These are phyloP conservation scores for Diadema setosum DNA, from an alignment of 35 echinoderm and acorn worm species.

Conservation along the genomic window DNA sequence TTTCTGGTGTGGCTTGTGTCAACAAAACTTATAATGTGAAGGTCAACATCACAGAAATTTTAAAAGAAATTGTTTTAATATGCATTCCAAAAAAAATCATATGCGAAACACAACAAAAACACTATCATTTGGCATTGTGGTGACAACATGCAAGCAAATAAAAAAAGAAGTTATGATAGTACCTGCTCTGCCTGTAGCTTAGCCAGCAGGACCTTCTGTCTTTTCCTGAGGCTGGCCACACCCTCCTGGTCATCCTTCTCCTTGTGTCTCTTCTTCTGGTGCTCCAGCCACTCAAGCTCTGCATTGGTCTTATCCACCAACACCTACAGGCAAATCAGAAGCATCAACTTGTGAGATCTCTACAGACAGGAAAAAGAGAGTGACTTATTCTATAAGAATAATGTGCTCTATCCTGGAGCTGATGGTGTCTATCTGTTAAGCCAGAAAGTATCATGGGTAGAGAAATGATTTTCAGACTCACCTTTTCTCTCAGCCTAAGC, in stretches of 20 bases:
- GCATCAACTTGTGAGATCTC: too few species aligned
- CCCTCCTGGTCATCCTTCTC: slow-evolving; percentile 64
- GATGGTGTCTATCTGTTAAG: background rate
- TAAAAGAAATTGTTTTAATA: too few species aligned
- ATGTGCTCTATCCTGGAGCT: background rate
- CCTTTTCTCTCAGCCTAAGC: slow-evolving; percentile 80
- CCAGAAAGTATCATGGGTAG: background rate
- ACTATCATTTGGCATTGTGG: too few species aligned
- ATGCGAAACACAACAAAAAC: too few species aligned
- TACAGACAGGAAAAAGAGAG: background rate
- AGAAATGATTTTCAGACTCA: background rate
- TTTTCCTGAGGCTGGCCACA: slow-evolving; percentile 46
- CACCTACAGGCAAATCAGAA: background rate
- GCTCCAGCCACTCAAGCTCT: slow-evolving; percentile 93
- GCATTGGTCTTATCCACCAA: slow-evolving; percentile 86
- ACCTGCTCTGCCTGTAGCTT: slow-evolving; percentile 88
- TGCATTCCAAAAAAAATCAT: too few species aligned
- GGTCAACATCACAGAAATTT: too few species aligned
- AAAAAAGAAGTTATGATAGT: too few species aligned
- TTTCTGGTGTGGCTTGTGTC: background rate
- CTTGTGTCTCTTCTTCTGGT: slow-evolving; percentile 74
- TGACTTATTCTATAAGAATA: background rate
- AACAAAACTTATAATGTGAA: background rate
- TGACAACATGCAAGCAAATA: too few species aligned
- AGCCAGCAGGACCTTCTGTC: slow-evolving; percentile 48